Evolutionary conservation across 2,797 vertebrate genomes (phyloP).

Genomic region (Lepidocolaptes lacrymiger): DNA sequence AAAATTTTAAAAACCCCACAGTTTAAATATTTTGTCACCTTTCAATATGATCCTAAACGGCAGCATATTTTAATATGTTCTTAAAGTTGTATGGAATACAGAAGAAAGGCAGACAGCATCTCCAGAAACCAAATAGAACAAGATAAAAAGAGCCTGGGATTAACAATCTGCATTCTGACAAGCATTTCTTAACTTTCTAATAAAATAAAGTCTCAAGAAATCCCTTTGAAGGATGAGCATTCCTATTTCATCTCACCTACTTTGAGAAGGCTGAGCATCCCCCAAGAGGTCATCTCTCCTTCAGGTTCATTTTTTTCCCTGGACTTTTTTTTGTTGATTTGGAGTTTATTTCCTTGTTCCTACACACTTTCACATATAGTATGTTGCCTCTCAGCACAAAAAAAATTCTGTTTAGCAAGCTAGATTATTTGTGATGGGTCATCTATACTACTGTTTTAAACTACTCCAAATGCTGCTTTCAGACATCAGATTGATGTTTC

Average conservation of each 20-base stretch:
- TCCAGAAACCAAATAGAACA: not conserved
- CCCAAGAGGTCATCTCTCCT: not conserved
- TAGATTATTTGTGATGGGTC: not conserved
- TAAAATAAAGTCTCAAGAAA: not conserved
- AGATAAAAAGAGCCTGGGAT: not conserved
- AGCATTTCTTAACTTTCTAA: not conserved
- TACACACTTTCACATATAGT: not conserved
- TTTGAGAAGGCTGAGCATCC: not conserved
- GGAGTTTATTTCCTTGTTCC: not conserved
- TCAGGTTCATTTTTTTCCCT: fast-evolving
- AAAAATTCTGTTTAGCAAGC: not conserved
- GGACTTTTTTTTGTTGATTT: not conserved
- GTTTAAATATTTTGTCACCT: not conserved
- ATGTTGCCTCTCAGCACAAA: not conserved
- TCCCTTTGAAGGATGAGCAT: not conserved
- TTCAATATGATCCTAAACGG: not conserved
- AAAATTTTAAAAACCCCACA: not conserved
- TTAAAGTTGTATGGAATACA: not conserved
- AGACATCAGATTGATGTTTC: not conserved
- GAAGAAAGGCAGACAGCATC: not conserved
- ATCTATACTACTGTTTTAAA: not conserved
- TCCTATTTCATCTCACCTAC: not conserved
- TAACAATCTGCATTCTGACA: not conserved
- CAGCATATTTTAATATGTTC: not conserved
- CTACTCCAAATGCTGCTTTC: not conserved